A percentile compares a stretch with the other conserved stretches of the same genome.
These are phyloP conservation scores for Trichosurus vulpecula DNA, from an alignment of 2,797 vertebrate species.

Conservation along the genomic window DNA sequence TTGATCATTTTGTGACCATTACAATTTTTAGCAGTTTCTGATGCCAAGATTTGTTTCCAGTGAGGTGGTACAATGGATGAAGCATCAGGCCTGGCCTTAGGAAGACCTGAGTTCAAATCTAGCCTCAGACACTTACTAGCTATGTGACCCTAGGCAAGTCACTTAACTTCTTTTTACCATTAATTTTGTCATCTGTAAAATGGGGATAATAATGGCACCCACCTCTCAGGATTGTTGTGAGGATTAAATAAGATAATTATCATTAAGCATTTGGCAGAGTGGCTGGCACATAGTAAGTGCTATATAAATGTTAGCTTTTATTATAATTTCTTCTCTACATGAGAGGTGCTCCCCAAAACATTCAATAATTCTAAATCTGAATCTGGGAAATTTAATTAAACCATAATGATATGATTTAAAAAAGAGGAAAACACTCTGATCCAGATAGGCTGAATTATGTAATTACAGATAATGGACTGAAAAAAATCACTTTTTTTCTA, in stretches of 20 bases:
- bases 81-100: background rate
- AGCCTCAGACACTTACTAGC: background rate
- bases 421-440: slow-evolving; percentile 33
- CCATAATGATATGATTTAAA: slow-evolving; percentile 56
- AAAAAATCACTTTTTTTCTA: slow-evolving; percentile 43
- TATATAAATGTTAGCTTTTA: background rate
- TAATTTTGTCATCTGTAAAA: background rate
- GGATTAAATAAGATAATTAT: background rate
- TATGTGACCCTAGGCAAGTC: background rate
- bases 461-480: slow-evolving; percentile 21
- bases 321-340: slow-evolving; percentile 42
- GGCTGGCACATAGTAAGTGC: background rate
- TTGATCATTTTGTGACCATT: background rate
- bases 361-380: slow-evolving; percentile 65
- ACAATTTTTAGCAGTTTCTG: slow-evolving; percentile 42
- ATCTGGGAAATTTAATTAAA: slow-evolving; percentile 34
- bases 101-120: background rate
- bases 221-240: background rate
- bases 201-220: background rate
- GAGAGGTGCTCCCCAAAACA: slow-evolving; percentile 51
- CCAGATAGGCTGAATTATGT: slow-evolving; percentile 44
- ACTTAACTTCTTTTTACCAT: background rate
- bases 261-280: background rate
- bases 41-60: background rate
- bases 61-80: slow-evolving; percentile 43